Evolutionary conservation across 1,140 invertebrate species (phyloP).

Genomic region (Camponotus vicinus): DNA sequence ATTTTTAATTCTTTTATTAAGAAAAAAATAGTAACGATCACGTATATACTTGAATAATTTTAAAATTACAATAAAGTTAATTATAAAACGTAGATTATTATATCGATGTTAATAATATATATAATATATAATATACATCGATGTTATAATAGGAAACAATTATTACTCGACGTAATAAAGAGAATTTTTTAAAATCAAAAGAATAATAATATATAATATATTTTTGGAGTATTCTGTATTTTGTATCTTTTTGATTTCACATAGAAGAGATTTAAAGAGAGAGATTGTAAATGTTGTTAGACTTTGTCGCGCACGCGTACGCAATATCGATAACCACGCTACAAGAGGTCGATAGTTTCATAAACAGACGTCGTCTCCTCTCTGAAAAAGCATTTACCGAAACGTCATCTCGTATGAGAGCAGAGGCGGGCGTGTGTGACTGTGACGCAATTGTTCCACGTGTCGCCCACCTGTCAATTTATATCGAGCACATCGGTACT

Average conservation of each 20-base stretch:
- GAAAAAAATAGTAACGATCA: not conserved
- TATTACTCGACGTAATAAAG: too few relatives aligned
- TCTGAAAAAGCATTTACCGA: slow-evolving; percentile 53
- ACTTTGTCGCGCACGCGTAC: slow-evolving; percentile 34
- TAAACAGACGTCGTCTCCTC: slow-evolving; percentile 47
- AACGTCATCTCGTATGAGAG: slow-evolving; percentile 48
- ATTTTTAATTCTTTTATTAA: not conserved
- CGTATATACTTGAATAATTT: not conserved
- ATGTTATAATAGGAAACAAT: too few relatives aligned
- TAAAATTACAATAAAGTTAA: not conserved
- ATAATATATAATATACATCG: too few relatives aligned
- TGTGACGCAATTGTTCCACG: slow-evolving; percentile 53
- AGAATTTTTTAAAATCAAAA: too few relatives aligned
- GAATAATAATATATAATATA: not conserved
- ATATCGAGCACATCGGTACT: slow-evolving; percentile 14
- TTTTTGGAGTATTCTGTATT: not conserved
- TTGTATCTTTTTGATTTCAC: not conserved
- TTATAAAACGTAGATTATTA: not conserved
- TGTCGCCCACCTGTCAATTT: slow-evolving; percentile 46
- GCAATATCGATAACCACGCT: slow-evolving; percentile 46
- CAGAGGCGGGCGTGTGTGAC: slow-evolving; percentile 37
- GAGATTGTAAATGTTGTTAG: slow-evolving; percentile 48
- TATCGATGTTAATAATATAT: not conserved
- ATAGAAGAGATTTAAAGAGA: not conserved
- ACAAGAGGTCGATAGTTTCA: slow-evolving; percentile 64